Evolutionary conservation across 2,888 invertebrate species (phyloP), one percentile per base, ranked within the genome.

Genomic region (Chloroclysta siterata): DNA sequence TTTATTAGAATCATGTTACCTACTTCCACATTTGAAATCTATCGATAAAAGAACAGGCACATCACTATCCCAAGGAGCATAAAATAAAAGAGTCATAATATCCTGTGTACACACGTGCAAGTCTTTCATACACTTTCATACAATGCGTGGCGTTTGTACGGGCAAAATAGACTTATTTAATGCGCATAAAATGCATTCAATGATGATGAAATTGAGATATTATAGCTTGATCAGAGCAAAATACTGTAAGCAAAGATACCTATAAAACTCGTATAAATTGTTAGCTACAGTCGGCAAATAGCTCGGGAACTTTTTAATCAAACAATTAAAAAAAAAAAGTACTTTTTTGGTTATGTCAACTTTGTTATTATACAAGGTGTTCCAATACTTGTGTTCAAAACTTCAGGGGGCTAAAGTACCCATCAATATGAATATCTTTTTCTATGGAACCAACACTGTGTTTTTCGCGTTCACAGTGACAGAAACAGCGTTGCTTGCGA

Each of bases 51-150:
- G n/a, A 47, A 29, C 10, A 48, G 1, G 33, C 50, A 61, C 65
- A 61, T 51, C 65, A 51, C 65, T 65, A 65, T 65, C n/a, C 13
- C 44, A 46, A 58, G 54, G 47, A 60, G 65, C 13, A 28, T 61
- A 50, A 61, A 65, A 65, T 61, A 65, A 61, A 87, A 88, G 86
- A 88, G 87, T 83, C 88, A 87, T 88, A 88, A 89, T 90, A 90
- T 90, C 90, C 90, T 88, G 85, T 74, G 82, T 75, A 75, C 76
- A 69, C 65, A 74, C 72, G 80, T 69, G 71, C 60, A 55, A 54
- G 39, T 44, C 51, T 54, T 50, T 55, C 55, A 46, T 61, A 48
- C 53, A 56, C 36, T 52, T 14, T 50, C 57, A 58, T 42, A 51
- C 50, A 48, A 58, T 22, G 22, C 22, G 13, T 55, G 41, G 46